Base-by-base conservation (phyloP, 2,797 vertebrate species). In the Characodon lateralis region DNA sequence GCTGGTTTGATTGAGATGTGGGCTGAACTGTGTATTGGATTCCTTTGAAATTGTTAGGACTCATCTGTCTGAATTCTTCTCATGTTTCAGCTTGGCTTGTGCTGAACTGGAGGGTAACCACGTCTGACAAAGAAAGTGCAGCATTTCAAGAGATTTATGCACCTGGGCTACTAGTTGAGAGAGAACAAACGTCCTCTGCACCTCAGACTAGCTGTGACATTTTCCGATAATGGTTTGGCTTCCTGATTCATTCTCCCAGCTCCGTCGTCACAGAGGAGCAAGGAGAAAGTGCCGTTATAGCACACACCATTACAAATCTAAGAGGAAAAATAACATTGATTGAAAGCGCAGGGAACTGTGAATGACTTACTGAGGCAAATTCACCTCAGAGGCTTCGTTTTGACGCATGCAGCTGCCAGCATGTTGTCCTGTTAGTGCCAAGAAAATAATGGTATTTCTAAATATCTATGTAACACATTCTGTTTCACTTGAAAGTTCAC, bases 401-500 rank as follows among this genome's bases (percentile, higher is more conserved):
- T 76, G 83, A 83, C 79, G 73, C 83, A 58, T 41, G 51, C 79
- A 78, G 83, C 76, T 39, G 20, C 79, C 89, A 88, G 87, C 84
- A 81, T 86, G 88, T 82, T 83, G 76, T 85, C 74, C 73, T 76
- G 80, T 85, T 84, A 77, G 63, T 86, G 90, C 87, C 92, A 91
- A 89, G 76, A 91, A 90, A 83, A 89, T 94, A 93, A 94, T 90
- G 83, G 78, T 78, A 81, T 87, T 91, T 90, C 80, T 74, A 78
- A 91, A 84, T 83, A 77, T 89, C 81, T 86, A 76, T 83, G 85
- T 90, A 94, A 90, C 80, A 85, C 59, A 85, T 87, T 94, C 91
- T 69, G 76, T 87, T 88, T 88, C 72, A 84, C 87, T 89, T 87
- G 72, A 86, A 72, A 48, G 61, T 79, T 76, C 68, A 66, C 53